Percentiles rank a stretch among this genome's conserved stretches.
These are phyloP conservation scores for Netelia virgata DNA, from an alignment of 2,888 invertebrate species.

Conservation along the genomic window DNA sequence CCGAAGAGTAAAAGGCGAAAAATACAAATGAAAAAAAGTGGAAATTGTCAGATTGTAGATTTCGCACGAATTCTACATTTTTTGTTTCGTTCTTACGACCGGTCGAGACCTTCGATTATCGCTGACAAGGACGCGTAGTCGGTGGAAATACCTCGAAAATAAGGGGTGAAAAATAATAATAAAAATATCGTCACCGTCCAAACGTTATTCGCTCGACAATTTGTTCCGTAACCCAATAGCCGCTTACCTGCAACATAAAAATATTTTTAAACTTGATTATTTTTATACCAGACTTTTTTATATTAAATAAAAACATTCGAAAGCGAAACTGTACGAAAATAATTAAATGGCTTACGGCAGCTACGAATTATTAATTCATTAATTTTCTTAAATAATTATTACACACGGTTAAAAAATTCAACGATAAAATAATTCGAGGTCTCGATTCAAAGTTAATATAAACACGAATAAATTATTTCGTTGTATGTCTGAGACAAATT, in stretches of 20 bases:
- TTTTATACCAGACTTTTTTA: neutral
- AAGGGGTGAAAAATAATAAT: neutral
- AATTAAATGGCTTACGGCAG: too few species aligned
- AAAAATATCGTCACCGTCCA: neutral
- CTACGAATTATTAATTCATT: too few species aligned
- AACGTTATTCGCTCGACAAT: slow-evolving; percentile 12
- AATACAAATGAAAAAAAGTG: slow-evolving; percentile 1
- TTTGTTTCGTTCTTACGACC: neutral
- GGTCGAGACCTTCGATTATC: slow-evolving; percentile 15
- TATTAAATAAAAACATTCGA: too few species aligned
- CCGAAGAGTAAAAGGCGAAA: slow-evolving; percentile 9
- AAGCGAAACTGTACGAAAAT: too few species aligned
- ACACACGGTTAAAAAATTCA: neutral
- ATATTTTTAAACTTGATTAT: slow-evolving; percentile 21
- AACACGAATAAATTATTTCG: slow-evolving; percentile 8
- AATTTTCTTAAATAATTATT: too few species aligned
- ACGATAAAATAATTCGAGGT: too few species aligned
- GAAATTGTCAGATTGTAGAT: slow-evolving; percentile 9
- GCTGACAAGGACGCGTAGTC: slow-evolving; percentile 13
- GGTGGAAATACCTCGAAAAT: slow-evolving; percentile 59
- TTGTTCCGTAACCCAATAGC: neutral
- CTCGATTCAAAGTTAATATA: neutral
- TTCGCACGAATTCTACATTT: neutral
- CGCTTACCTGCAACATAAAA: slow-evolving; percentile 64
- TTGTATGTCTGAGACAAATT: neutral